A percentile compares a stretch with the other conserved stretches of the same genome.
Evolutionary conservation across 2,888 invertebrate genomes (phyloP).

Genomic region (Yponomeuta malinellus): DNA sequence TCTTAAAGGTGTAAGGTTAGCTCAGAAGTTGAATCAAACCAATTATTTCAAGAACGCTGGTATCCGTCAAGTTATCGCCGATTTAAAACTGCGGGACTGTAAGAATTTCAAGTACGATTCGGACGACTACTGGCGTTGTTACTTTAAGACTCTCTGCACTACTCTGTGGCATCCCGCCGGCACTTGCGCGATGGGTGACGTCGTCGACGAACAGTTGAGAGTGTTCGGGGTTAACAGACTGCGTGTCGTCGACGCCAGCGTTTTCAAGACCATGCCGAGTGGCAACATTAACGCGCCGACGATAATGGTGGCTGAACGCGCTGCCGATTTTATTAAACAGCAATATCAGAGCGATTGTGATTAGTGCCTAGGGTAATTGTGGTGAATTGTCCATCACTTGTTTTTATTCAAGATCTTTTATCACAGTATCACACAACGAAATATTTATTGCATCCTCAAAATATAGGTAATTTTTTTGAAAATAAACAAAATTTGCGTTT

Average conservation of each 20-base stretch:
- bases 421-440: too few relatives aligned
- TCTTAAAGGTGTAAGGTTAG: not conserved
- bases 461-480: too few relatives aligned
- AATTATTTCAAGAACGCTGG: not conserved
- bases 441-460: too few relatives aligned
- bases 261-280: slow-evolving; percentile 6
- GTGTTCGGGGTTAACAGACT: slow-evolving; percentile 16
- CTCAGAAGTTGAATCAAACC: slow-evolving; percentile 13
- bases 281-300: not conserved
- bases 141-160: not conserved
- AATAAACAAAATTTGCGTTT: too few relatives aligned
- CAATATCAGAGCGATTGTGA: not conserved
- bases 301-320: slow-evolving; percentile 17
- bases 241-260: slow-evolving; percentile 16
- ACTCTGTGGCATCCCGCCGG: slow-evolving; percentile 12
- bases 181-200: slow-evolving; percentile 17
- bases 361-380: too few relatives aligned
- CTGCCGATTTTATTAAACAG: slow-evolving; percentile 16
- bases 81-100: too few relatives aligned
- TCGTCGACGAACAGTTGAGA: slow-evolving; percentile 14
- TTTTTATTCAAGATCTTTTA: too few relatives aligned
- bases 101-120: too few relatives aligned
- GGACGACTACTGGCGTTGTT: too few relatives aligned
- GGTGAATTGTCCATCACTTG: too few relatives aligned
- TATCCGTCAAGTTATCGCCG: too few relatives aligned